Percentiles rank a stretch among this genome's conserved stretches.
Evolutionary conservation across 2,797 vertebrate genomes (phyloP).

Genomic region (Otolemur crassicaudatus): DNA sequence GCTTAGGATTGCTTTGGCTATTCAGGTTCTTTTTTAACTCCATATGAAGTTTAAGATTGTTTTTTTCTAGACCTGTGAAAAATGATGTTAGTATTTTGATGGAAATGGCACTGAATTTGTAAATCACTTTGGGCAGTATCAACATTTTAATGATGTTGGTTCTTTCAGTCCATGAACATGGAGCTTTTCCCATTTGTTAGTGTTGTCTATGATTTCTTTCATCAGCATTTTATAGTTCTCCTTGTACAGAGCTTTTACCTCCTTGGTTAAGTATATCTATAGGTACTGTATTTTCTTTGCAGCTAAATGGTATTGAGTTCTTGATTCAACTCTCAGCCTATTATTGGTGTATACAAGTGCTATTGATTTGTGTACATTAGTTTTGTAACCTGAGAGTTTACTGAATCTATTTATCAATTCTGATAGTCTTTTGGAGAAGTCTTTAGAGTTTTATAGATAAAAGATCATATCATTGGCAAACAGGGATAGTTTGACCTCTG

Average conservation of each 20-base stretch:
- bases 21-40: not conserved
- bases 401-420: not conserved
- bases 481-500: not conserved
- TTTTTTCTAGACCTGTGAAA: not conserved
- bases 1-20: not conserved
- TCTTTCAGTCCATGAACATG: not conserved
- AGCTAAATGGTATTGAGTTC: not conserved
- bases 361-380: not conserved
- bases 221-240: not conserved
- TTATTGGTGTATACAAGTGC: not conserved
- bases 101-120: not conserved
- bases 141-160: not conserved
- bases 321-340: not conserved
- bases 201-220: not conserved
- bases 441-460: not conserved
- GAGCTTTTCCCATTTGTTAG: not conserved
- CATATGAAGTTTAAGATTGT: not conserved
- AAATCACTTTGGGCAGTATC: not conserved
- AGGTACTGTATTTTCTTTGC: not conserved
- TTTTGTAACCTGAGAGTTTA: not conserved
- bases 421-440: not conserved
- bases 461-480: not conserved
- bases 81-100: not conserved
- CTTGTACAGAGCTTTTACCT: not conserved
- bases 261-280: not conserved